phyloP scores from a whole-genome alignment of 1,140 invertebrate genomes.

The Apis mellifera region Amel_HAv3.1 CM009932.2:6736001-6736500 shows the following conservation, averaged over 20 bases:
- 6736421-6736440: not conserved
- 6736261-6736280: not conserved
- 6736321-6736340: too few species aligned
- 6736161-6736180: not conserved
- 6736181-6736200: too few species aligned
- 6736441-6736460: slow-evolving; percentile 29
- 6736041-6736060: slow-evolving; percentile 41
- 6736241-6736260: too few species aligned
- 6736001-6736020: not conserved
- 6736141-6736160: not conserved
- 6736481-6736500: not conserved
- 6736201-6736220: too few species aligned
- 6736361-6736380: not conserved
- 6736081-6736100: not conserved
- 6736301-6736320: too few species aligned
- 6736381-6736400: not conserved
- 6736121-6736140: not conserved
- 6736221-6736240: too few species aligned
- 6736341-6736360: too few species aligned
- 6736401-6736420: not conserved
- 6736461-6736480: not conserved
- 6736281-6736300: not conserved
- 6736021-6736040: not conserved
- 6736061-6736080: slow-evolving; percentile 33
- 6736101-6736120: not conserved